phyloP scores from a whole-genome alignment of 2,888 invertebrate species.

The Ophion costatus region DNA sequence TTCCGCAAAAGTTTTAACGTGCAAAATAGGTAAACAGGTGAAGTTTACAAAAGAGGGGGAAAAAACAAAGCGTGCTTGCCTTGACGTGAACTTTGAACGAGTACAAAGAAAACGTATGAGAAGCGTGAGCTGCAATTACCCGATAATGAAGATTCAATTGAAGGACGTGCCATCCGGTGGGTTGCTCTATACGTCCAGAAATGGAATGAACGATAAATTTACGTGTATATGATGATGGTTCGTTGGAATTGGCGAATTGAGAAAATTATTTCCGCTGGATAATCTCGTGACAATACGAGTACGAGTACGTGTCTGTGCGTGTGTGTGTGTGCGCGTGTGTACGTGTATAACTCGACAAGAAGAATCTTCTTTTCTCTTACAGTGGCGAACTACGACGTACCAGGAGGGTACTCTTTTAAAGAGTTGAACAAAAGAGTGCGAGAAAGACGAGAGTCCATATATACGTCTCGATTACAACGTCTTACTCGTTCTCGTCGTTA shows the following conservation, averaged over 20 bases:
- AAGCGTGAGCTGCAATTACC: neutral
- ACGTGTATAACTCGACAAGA: neutral
- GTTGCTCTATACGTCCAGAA: conserved; percentile 12
- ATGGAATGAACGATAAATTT: conserved; percentile 29
- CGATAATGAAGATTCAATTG: neutral
- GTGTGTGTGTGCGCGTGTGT: neutral
- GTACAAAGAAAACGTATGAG: neutral
- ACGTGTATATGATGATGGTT: neutral
- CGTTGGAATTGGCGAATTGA: conserved; percentile 34
- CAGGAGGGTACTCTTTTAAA: conserved; percentile 2
- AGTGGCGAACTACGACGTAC: neutral
- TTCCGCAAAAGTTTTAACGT: no score
- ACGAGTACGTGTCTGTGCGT: neutral
- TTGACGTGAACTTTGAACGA: neutral
- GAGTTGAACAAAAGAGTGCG: conserved; percentile 45
- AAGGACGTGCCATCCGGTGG: conserved; percentile 28
- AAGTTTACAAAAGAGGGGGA: no score
- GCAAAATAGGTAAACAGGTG: no score
- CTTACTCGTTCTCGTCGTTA: neutral
- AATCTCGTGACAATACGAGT: neutral
- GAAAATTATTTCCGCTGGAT: conserved; percentile 43
- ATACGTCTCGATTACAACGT: conserved; percentile 18
- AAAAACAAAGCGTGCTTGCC: no score
- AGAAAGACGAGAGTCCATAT: neutral
- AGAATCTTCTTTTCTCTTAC: conserved; percentile 2